Percentiles rank a stretch among this genome's conserved stretches.
Conservation (phyloP, 2,797 vertebrate species). For the Limnodromus scolopaceus region DNA sequence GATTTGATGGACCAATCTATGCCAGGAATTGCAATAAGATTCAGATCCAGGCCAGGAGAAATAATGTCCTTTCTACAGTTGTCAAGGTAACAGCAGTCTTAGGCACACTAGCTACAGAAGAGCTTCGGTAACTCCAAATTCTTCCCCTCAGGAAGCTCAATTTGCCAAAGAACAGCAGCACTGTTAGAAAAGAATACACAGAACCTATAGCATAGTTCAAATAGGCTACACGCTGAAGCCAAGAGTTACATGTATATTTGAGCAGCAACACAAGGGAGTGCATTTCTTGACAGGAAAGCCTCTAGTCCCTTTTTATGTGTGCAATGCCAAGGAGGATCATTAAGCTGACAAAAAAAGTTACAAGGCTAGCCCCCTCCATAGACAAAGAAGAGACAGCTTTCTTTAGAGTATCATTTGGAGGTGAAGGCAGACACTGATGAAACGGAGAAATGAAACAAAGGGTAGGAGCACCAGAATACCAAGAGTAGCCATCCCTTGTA, state of each 20-base stretch:
- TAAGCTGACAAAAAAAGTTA: not conserved
- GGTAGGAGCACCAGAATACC: not conserved
- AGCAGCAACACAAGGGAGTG: accelerated
- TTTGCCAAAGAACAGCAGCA: not conserved
- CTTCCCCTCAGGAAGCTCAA: not conserved
- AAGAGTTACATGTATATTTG: not conserved
- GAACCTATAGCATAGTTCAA: not conserved
- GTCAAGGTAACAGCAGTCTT: not conserved
- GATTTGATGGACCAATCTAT: not conserved
- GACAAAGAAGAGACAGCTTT: not conserved
- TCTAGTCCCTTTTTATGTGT: not conserved
- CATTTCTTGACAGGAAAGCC: not conserved
- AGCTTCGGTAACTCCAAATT: not conserved
- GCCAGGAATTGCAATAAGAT: not conserved
- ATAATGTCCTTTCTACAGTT: not conserved
- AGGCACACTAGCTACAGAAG: not conserved
- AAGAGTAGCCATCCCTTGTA: not conserved
- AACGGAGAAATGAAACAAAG: not conserved
- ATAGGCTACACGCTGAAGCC: not conserved
- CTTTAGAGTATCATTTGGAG: not conserved
- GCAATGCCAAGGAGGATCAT: not conserved
- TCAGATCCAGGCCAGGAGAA: not conserved
- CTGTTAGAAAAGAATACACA: not conserved
- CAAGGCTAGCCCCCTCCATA: not conserved
- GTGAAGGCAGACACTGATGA: not conserved